phyloP scores from a whole-genome alignment of 2,888 invertebrate genomes.

The Ormyrus nitidulus region DNA sequence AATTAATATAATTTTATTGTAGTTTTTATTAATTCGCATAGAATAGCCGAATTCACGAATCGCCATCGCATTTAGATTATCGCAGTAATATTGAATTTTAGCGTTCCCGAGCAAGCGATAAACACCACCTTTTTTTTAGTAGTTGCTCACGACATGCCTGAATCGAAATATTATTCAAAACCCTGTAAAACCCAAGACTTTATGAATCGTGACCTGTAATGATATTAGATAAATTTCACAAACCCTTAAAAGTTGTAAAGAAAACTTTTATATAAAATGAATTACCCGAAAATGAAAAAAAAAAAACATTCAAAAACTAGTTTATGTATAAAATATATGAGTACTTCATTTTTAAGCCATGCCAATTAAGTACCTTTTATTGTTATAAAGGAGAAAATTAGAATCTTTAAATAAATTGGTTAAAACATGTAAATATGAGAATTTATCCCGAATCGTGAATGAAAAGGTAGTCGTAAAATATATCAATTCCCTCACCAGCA shows the following conservation, averaged over 20 bases:
- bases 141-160: slow-evolving; percentile 45
- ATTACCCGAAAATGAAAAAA: too few species aligned
- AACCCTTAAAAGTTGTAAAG: too few species aligned
- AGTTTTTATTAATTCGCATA: slow-evolving; percentile 51
- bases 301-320: too few species aligned
- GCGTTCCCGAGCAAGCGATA: slow-evolving; percentile 31
- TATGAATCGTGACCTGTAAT: slow-evolving; percentile 7
- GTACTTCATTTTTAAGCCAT: too few species aligned
- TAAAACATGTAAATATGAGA: not conserved
- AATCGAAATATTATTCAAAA: slow-evolving; percentile 33
- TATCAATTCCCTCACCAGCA: not conserved
- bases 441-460: slow-evolving; percentile 14
- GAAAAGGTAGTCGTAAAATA: not conserved
- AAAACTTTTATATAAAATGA: too few species aligned
- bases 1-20: slow-evolving; percentile 51
- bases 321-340: too few species aligned
- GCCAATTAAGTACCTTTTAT: too few species aligned
- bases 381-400: too few species aligned
- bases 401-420: too few species aligned
- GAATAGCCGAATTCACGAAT: slow-evolving; percentile 49
- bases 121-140: slow-evolving; percentile 39
- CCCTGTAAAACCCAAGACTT: slow-evolving; percentile 22
- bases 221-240: not conserved
- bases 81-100: slow-evolving; percentile 37
- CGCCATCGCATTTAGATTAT: slow-evolving; percentile 42